A percentile compares a stretch with the other conserved stretches of the same genome.
Conservation (phyloP, 2,113 vertebrate genomes). For the Pelusios castaneus region DNA sequence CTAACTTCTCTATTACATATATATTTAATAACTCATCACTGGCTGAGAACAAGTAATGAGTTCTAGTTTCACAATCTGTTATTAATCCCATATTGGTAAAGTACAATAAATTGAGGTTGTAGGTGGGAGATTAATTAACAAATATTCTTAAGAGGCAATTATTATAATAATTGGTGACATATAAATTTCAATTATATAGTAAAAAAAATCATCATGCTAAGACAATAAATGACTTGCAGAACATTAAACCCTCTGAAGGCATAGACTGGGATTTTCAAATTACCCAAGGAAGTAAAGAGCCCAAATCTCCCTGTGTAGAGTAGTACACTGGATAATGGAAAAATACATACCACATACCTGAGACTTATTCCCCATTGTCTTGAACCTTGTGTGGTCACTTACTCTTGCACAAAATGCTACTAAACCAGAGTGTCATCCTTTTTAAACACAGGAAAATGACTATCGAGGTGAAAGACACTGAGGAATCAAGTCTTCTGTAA, state of each 20-base stretch:
- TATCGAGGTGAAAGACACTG: background rate
- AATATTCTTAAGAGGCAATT: conserved; percentile 16
- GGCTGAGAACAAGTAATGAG: background rate
- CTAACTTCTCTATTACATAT: background rate
- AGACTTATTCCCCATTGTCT: background rate
- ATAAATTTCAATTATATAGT: conserved; percentile 2
- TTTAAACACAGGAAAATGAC: background rate
- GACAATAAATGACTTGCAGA: conserved; percentile 12
- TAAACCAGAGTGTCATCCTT: background rate
- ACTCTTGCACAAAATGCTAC: background rate
- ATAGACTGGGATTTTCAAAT: conserved; percentile 1
- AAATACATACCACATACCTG: background rate
- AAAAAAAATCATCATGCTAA: conserved; percentile 5
- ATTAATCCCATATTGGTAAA: background rate
- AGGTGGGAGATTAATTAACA: conserved; percentile 15
- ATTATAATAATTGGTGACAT: background rate
- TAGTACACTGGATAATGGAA: background rate
- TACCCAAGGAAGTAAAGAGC: background rate
- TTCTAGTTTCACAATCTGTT: background rate
- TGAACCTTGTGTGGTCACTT: background rate
- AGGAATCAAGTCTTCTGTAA: conserved; percentile 13
- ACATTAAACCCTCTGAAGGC: background rate
- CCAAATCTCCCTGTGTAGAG: background rate
- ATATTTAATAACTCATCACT: background rate
- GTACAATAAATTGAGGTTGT: background rate